phyloP scores from a whole-genome alignment of 1,140 invertebrate genomes.

The Diachasma alloeum region DNA sequence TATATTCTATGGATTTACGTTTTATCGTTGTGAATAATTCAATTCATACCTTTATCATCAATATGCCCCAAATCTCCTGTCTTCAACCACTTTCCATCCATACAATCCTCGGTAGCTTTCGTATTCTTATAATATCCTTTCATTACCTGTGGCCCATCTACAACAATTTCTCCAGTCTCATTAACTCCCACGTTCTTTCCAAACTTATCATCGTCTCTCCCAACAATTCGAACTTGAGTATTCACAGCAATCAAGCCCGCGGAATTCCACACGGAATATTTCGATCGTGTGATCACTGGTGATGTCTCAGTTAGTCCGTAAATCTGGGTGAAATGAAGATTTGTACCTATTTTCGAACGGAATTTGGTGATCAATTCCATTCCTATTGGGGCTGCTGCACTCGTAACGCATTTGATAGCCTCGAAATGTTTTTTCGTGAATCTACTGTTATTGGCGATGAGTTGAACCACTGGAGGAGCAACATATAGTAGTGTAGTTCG shows the following conservation, averaged over 20 bases:
- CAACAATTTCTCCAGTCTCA: slow-evolving; percentile 42
- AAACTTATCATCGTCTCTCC: not conserved
- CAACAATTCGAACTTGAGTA: slow-evolving; percentile 56
- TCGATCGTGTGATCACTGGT: slow-evolving; percentile 55
- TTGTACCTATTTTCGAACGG: slow-evolving; percentile 54
- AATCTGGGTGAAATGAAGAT: slow-evolving; percentile 51
- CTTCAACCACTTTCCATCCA: slow-evolving; percentile 76
- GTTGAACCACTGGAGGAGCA: slow-evolving; percentile 74
- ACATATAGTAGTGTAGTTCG: slow-evolving; percentile 66
- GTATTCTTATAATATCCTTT: slow-evolving; percentile 68
- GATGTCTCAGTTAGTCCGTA: slow-evolving; percentile 75
- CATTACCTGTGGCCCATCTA: slow-evolving; percentile 52
- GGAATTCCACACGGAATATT: slow-evolving; percentile 29
- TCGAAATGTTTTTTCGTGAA: slow-evolving; percentile 70
- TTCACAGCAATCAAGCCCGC: slow-evolving; percentile 71
- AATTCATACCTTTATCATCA: slow-evolving; percentile 37
- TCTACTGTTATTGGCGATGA: slow-evolving; percentile 72
- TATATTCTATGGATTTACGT: too few species aligned
- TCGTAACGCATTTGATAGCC: slow-evolving; percentile 66
- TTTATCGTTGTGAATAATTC: too few species aligned
- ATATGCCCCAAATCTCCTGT: slow-evolving; percentile 80
- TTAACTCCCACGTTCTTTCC: slow-evolving; percentile 37
- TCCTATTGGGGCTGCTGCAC: slow-evolving; percentile 78
- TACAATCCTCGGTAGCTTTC: slow-evolving; percentile 62
- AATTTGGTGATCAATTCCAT: slow-evolving; percentile 68